Evolutionary conservation across 2,113 vertebrate genomes (phyloP).

Genomic region (Etheostoma cragini): DNA sequence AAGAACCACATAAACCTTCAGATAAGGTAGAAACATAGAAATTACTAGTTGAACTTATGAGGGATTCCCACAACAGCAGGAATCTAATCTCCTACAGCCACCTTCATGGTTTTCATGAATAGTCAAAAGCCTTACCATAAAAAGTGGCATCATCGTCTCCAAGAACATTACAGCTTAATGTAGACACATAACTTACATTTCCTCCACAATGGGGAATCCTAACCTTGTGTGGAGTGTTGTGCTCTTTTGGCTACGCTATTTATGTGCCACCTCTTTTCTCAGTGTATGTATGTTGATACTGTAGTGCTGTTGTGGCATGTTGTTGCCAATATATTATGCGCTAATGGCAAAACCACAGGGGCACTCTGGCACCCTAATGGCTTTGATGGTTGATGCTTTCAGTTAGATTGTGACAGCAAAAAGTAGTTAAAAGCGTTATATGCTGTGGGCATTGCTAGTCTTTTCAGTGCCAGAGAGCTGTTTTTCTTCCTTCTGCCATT

Average conservation of each 20-base stretch:
- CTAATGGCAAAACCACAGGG: conserved; percentile 74
- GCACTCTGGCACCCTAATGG: conserved; percentile 69
- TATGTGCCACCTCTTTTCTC: conserved; percentile 59
- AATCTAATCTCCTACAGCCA: conserved; percentile 68
- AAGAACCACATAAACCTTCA: conserved; percentile 72
- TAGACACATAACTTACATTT: conserved; percentile 76
- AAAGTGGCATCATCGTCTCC: conserved; percentile 68
- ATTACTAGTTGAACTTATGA: conserved; percentile 70
- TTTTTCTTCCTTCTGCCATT: conserved; percentile 56
- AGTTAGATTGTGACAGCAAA: conserved; percentile 71
- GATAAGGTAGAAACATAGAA: conserved; percentile 71
- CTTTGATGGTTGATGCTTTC: conserved; percentile 73
- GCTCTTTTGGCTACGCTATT: conserved; percentile 59
- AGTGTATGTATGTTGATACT: conserved; percentile 54
- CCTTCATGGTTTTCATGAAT: conserved; percentile 74
- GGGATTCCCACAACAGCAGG: conserved; percentile 67
- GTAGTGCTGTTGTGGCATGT: conserved; percentile 42
- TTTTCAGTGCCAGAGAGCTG: conserved; percentile 46
- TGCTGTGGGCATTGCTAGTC: conserved; percentile 58
- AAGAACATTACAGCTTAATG: conserved; percentile 75
- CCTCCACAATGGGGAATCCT: conserved; percentile 61
- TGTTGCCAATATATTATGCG: conserved; percentile 65
- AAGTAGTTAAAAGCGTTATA: conserved; percentile 63
- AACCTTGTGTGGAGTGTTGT: conserved; percentile 47
- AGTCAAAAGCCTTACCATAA: conserved; percentile 70